Evolutionary conservation across 2,113 vertebrate species (phyloP).

Genomic region (Amazona guildingii): DNA sequence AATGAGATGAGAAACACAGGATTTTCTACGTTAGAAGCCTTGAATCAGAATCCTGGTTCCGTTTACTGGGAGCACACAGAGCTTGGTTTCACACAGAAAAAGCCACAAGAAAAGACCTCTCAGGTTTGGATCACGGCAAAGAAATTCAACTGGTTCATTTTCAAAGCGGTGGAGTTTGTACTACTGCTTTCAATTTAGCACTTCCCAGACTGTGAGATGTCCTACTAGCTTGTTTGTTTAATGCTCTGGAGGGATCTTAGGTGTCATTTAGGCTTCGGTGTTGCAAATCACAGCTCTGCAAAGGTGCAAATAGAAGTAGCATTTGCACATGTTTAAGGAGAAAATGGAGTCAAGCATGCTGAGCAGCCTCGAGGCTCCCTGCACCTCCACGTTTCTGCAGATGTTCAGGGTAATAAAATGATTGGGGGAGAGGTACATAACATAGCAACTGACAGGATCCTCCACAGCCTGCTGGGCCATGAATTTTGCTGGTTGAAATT

Average conservation of each 20-base stretch:
- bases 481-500: conserved; percentile 5
- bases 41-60: background rate
- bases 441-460: background rate
- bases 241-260: conserved; percentile 1
- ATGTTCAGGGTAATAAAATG: conserved; percentile 51
- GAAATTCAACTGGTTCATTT: background rate
- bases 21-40: background rate
- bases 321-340: conserved; percentile 11
- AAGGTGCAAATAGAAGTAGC: conserved; percentile 16
- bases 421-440: background rate
- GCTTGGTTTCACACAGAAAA: background rate
- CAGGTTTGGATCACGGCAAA: background rate
- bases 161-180: background rate
- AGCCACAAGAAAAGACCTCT: background rate
- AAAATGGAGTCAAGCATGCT: conserved; percentile 31
- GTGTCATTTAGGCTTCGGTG: background rate
- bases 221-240: conserved; percentile 20
- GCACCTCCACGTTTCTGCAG: background rate
- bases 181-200: background rate
- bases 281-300: conserved; percentile 22
- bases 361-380: conserved; percentile 47
- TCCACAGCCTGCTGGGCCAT: background rate
- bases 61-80: background rate
- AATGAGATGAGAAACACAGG: background rate
- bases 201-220: background rate